A percentile compares a stretch with the other conserved stretches of the same genome.
Conservation (phyloP, 2,113 vertebrate species). For the Scophthalmus maximus region DNA sequence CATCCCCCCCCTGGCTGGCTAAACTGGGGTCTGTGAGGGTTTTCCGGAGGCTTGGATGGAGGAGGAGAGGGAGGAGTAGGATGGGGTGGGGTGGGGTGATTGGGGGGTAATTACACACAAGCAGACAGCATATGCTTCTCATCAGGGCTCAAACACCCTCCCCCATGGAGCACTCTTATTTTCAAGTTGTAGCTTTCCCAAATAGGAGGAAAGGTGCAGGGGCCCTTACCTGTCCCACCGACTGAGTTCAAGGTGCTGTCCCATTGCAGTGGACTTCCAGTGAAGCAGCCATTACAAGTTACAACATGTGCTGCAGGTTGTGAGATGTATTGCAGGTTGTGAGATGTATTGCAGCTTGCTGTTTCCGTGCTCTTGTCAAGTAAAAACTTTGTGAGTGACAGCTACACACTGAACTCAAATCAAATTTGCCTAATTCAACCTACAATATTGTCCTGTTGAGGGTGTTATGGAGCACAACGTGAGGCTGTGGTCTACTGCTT, state of each 20-base stretch:
- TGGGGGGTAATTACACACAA: constrained; percentile 83
- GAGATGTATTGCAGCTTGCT: background rate
- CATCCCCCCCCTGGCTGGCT: constrained; percentile 35
- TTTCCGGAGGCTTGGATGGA: constrained; percentile 60
- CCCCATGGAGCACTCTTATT: constrained; percentile 78
- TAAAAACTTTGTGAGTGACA: background rate
- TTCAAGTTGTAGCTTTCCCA: constrained; percentile 68
- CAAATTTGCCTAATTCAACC: background rate
- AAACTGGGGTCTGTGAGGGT: constrained; percentile 61
- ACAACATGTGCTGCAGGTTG: background rate
- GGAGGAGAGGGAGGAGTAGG: constrained; percentile 47
- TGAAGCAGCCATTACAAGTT: background rate
- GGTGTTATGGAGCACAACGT: background rate
- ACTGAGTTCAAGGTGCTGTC: constrained; percentile 1
- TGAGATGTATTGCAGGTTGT: background rate
- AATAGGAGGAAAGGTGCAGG: constrained; percentile 34
- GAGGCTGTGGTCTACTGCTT: background rate
- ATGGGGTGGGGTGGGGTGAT: constrained; percentile 61
- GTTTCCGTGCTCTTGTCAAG: background rate
- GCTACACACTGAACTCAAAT: background rate
- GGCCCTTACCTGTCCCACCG: constrained; percentile 60
- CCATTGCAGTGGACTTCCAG: background rate
- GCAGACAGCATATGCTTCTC: constrained; percentile 86
- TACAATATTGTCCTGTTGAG: background rate
- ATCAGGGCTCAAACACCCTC: constrained; percentile 79